Conservation (phyloP, 35 echinoderm and acorn worm genomes). For the Strongylocentrotus purpuratus region DNA sequence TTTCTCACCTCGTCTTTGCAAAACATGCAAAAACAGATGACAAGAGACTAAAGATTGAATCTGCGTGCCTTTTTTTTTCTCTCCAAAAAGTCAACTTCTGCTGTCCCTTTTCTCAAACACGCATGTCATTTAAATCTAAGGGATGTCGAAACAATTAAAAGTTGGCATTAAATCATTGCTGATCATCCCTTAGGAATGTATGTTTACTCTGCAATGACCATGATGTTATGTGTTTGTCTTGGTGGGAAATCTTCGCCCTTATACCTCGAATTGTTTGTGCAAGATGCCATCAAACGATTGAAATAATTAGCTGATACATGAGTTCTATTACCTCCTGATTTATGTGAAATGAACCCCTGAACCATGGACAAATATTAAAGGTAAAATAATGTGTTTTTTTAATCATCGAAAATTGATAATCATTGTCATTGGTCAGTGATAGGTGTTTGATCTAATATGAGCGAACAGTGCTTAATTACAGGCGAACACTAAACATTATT, state of each 20-base stretch:
- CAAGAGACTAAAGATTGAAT: no score
- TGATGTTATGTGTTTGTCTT: neutral
- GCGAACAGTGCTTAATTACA: no score
- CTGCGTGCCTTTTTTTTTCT: no score
- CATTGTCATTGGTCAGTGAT: no score
- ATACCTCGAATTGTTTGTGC: slow-evolving; percentile 25
- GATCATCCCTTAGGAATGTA: slow-evolving; percentile 1
- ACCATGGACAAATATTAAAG: neutral
- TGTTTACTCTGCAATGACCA: slow-evolving; percentile 1
- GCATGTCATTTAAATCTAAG: neutral
- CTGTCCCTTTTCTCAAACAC: neutral
- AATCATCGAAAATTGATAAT: no score
- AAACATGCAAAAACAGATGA: no score
- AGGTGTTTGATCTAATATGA: no score
- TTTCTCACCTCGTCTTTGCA: no score
- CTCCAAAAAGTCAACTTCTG: neutral
- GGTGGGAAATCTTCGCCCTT: neutral
- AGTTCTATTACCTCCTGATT: neutral
- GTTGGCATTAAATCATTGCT: neutral
- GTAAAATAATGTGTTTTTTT: neutral
- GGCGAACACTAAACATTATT: no score
- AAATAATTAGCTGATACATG: slow-evolving; percentile 32
- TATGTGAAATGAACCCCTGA: neutral
- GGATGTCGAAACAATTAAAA: neutral
- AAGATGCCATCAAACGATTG: neutral